A percentile compares a stretch with the other conserved stretches of the same genome.
These are phyloP conservation scores for Pentamera pediparva DNA, from an alignment of 53 echinoderm and acorn worm species.

Conservation along the genomic window DNA sequence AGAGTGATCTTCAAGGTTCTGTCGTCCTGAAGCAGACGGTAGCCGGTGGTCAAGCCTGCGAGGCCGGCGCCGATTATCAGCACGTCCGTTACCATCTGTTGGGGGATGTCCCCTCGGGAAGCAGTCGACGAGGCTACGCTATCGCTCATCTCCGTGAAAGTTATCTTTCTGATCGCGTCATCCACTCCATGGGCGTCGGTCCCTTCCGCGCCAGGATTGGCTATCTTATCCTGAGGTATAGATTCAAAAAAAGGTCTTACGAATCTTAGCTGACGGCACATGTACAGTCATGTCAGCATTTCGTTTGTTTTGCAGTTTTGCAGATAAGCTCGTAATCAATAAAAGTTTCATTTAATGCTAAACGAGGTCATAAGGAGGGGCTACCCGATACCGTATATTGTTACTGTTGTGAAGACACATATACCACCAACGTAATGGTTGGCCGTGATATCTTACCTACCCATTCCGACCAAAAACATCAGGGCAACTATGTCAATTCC, in stretches of 20 bases:
- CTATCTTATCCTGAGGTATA: conserved; percentile 19
- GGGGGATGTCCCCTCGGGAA: not conserved
- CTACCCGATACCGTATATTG: too few relatives aligned
- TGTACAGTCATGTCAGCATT: too few relatives aligned
- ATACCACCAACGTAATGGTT: too few relatives aligned
- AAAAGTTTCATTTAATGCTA: too few relatives aligned
- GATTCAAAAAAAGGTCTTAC: not conserved
- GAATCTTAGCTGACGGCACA: too few relatives aligned
- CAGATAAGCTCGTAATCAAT: too few relatives aligned
- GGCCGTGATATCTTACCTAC: too few relatives aligned
- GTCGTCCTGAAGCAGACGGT: conserved; percentile 51
- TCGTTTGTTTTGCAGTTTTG: too few relatives aligned
- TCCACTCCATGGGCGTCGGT: not conserved
- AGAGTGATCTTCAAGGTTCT: conserved; percentile 49
- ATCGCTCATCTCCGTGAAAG: conserved; percentile 16
- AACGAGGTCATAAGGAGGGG: too few relatives aligned
- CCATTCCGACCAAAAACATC: too few relatives aligned
- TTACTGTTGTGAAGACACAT: too few relatives aligned
- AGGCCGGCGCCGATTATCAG: conserved; percentile 78
- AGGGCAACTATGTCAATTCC: too few relatives aligned
- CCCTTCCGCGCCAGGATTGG: not conserved
- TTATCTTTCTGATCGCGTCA: conserved; percentile 36
- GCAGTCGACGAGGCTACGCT: conserved; percentile 8
- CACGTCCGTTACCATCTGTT: conserved; percentile 50
- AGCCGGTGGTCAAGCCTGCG: conserved; percentile 80